These are phyloP conservation scores for Patiria pectinifera DNA, from an alignment of 53 echinoderm and acorn worm genomes.

Conservation along the genomic window DNA sequence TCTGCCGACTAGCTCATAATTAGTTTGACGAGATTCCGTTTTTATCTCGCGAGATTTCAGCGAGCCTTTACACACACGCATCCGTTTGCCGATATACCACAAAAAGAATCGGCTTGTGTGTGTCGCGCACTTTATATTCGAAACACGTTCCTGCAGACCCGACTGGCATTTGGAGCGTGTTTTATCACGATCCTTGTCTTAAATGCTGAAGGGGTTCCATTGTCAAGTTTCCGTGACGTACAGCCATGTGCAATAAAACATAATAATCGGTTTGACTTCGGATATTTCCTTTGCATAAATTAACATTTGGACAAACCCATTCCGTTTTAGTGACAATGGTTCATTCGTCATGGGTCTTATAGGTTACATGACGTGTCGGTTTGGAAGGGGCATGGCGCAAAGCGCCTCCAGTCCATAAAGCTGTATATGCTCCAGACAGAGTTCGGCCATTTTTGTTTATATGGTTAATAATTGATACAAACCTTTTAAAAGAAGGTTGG, in stretches of 20 bases:
- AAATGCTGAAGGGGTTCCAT: not conserved
- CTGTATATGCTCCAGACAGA: too few relatives aligned
- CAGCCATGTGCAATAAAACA: not conserved
- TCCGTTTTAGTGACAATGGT: not conserved
- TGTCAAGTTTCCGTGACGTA: not conserved
- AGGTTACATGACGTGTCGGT: too few relatives aligned
- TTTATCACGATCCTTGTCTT: not conserved
- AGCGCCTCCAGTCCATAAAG: too few relatives aligned
- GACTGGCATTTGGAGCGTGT: not conserved
- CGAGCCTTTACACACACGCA: not conserved
- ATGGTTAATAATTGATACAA: too few relatives aligned
- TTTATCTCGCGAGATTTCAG: not conserved
- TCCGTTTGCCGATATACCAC: not conserved
- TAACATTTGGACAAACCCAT: not conserved
- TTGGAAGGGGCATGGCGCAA: too few relatives aligned
- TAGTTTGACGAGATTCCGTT: not conserved
- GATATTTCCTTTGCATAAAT: constrained; percentile 18
- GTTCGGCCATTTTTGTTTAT: too few relatives aligned
- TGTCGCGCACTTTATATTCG: not conserved
- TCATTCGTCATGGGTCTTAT: too few relatives aligned
- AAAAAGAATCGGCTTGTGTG: not conserved
- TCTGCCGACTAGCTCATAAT: too few relatives aligned
- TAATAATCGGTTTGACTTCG: not conserved
- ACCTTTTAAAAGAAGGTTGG: too few relatives aligned
- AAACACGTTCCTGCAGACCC: not conserved